Conservation (phyloP, 2,797 vertebrate species). For the Phoebastria nigripes region DNA sequence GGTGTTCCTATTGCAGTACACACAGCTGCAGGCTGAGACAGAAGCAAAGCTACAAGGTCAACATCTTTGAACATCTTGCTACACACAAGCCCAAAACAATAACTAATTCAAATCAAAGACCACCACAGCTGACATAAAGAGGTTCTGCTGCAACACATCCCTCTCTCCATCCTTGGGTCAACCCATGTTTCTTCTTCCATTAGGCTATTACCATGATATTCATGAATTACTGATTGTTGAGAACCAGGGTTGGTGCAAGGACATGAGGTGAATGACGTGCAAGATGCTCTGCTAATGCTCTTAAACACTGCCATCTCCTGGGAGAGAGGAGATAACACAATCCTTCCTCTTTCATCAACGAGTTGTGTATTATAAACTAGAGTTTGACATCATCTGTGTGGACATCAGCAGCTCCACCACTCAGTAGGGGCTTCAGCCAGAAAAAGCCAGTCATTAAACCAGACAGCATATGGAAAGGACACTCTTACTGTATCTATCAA, state of each 20-base stretch:
- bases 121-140: neutral
- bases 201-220: neutral
- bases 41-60: neutral
- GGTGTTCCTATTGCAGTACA: neutral
- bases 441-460: neutral
- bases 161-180: neutral
- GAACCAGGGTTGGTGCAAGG: neutral
- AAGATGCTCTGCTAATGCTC: slow-evolving; percentile 24
- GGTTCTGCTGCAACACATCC: neutral
- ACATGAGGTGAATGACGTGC: neutral
- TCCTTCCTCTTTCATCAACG: neutral
- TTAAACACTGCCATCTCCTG: slow-evolving; percentile 67
- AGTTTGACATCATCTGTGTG: neutral
- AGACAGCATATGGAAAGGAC: neutral
- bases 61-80: neutral
- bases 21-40: neutral
- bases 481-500: accelerated
- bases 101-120: neutral
- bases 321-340: slow-evolving; percentile 17
- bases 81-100: neutral
- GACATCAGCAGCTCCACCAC: neutral
- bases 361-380: neutral
- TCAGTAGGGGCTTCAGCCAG: neutral
- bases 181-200: neutral
- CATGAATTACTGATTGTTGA: neutral